These are phyloP conservation scores for Jordanella pulchra DNA, from an alignment of 2,797 vertebrate genomes.

Conservation along the genomic window DNA sequence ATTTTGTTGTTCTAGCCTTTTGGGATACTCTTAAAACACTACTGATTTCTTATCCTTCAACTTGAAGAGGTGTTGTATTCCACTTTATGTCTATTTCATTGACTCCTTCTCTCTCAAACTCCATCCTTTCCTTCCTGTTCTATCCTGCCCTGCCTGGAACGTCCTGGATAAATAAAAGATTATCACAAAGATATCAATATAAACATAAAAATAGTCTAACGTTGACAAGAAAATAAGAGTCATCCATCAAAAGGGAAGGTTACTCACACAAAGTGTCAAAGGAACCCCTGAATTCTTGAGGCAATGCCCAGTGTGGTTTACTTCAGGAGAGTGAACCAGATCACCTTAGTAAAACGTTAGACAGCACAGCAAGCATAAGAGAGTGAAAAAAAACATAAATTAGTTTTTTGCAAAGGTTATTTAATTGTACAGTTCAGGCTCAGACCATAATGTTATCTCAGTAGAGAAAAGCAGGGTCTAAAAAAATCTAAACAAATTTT, in stretches of 20 bases:
- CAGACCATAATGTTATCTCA: neutral
- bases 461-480: neutral
- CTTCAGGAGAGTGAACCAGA: constrained; percentile 61
- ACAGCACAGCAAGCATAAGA: constrained; percentile 34
- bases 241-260: constrained; percentile 75
- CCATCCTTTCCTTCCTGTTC: constrained; percentile 10
- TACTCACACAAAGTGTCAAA: constrained; percentile 76
- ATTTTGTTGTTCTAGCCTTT: neutral
- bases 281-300: constrained; percentile 54
- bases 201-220: constrained; percentile 75
- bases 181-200: constrained; percentile 79
- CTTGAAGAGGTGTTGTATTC: neutral
- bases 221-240: constrained; percentile 83
- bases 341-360: constrained; percentile 57
- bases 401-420: constrained; percentile 7
- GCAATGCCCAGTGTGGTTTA: constrained; percentile 46
- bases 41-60: constrained; percentile 3
- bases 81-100: constrained; percentile 26
- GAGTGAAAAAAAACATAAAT: neutral
- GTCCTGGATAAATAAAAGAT: constrained; percentile 69
- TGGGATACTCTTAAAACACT: neutral
- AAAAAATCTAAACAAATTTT: neutral
- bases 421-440: neutral
- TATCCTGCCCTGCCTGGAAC: constrained; percentile 38
- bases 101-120: constrained; percentile 11